Evolutionary conservation across 1,140 invertebrate genomes (phyloP).

Genomic region (Archegozetes longisetosus): DNA sequence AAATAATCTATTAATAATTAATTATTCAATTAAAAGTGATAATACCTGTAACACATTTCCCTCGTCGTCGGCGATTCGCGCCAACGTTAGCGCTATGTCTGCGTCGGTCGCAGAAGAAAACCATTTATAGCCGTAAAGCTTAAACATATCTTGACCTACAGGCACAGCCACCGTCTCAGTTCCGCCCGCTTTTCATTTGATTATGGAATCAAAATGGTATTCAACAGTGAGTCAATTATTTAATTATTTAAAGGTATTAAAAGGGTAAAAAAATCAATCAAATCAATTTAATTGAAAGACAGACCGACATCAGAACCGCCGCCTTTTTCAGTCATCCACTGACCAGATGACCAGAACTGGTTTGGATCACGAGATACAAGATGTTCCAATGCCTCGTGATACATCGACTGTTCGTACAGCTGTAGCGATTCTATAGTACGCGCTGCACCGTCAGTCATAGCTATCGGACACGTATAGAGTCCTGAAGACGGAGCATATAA

Average conservation of each 20-base stretch:
- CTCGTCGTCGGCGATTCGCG: conserved; percentile 32
- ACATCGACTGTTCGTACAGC: conserved; percentile 12
- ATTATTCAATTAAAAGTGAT: conserved; percentile 5
- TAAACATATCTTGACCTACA: conserved; percentile 28
- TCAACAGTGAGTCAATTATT: no score
- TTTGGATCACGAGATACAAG: conserved; percentile 34
- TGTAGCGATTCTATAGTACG: conserved; percentile 33
- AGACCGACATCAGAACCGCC: conserved; percentile 41
- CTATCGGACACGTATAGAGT: conserved; percentile 40
- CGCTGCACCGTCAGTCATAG: conserved; percentile 46
- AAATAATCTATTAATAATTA: not conserved
- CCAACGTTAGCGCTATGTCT: conserved; percentile 42
- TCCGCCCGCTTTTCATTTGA: conserved; percentile 31
- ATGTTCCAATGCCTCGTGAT: conserved; percentile 28
- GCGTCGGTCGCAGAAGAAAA: conserved; percentile 45
- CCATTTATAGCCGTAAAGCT: conserved; percentile 41
- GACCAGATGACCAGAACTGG: conserved; percentile 43
- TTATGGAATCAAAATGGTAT: no score
- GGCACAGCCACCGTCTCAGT: conserved; percentile 39
- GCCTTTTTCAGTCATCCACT: conserved; percentile 45
- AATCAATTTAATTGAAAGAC: not conserved
- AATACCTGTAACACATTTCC: conserved; percentile 28
- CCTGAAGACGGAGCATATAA: conserved; percentile 39
- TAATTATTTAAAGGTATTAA: no score
- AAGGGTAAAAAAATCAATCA: no score